Percentiles rank a stretch among this genome's conserved stretches.
Conservation (phyloP, 2,113 vertebrate species). For the Varanus salvator region DNA sequence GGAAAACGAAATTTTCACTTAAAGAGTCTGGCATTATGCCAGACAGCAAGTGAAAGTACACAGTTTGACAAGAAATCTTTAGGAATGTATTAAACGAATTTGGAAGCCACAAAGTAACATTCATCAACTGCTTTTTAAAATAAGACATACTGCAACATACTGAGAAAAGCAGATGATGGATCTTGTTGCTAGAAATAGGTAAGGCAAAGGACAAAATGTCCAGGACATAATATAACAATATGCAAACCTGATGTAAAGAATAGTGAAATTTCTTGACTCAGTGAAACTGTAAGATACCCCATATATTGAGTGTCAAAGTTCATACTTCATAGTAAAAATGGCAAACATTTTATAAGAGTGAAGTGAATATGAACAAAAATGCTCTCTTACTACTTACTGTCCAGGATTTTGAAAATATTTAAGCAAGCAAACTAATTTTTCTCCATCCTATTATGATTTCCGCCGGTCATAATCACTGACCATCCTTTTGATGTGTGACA, state of each 20-base stretch:
- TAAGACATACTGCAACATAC: background rate
- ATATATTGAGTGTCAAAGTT: background rate
- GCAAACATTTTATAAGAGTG: background rate
- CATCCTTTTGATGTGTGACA: constrained; percentile 88
- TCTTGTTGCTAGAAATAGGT: background rate
- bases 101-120: constrained; percentile 10
- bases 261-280: constrained; percentile 10
- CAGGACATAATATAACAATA: background rate
- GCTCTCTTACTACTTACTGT: background rate
- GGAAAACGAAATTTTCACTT: background rate
- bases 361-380: background rate
- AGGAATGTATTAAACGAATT: constrained; percentile 37
- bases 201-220: background rate
- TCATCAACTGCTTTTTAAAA: constrained; percentile 19
- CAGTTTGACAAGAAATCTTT: background rate
- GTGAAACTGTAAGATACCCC: background rate
- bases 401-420: constrained; percentile 3
- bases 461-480: constrained; percentile 85
- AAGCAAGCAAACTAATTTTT: background rate
- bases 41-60: background rate
- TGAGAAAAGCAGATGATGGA: background rate
- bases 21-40: constrained; percentile 6
- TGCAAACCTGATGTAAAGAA: background rate
- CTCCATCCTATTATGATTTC: constrained; percentile 44
- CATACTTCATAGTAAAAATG: constrained; percentile 27